These are phyloP conservation scores for Drosophila crucigera DNA, from an alignment of 2,888 invertebrate species.

Conservation along the genomic window DNA sequence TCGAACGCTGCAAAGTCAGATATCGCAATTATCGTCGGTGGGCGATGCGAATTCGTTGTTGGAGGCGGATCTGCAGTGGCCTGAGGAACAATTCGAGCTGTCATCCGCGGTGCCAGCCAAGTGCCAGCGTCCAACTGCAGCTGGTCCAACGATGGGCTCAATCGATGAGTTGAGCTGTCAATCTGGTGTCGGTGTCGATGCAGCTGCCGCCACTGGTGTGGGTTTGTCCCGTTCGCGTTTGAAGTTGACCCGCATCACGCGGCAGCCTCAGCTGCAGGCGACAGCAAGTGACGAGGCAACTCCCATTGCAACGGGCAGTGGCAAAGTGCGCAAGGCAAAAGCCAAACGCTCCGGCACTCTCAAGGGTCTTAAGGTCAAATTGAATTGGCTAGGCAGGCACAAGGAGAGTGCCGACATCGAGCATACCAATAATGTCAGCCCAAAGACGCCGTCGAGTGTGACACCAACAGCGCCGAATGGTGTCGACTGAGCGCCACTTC, in stretches of 20 bases:
- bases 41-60: conserved; percentile 83
- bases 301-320: conserved; percentile 35
- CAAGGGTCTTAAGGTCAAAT: conserved; percentile 61
- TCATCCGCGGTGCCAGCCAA: conserved; percentile 33
- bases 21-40: conserved; percentile 83
- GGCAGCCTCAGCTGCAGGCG: conserved; percentile 40
- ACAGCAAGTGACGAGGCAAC: conserved; percentile 16
- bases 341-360: conserved; percentile 55
- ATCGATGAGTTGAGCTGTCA: conserved; percentile 73
- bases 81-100: conserved; percentile 62
- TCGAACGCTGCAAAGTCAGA: conserved; percentile 80
- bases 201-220: conserved; percentile 15
- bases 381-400: conserved; percentile 70
- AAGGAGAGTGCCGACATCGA: conserved; percentile 36
- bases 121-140: conserved; percentile 19
- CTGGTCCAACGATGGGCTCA: conserved; percentile 57
- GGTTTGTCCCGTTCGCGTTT: conserved; percentile 59
- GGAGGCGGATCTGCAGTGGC: conserved; percentile 76
- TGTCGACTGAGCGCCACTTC: conserved; percentile 51
- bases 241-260: conserved; percentile 76
- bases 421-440: conserved; percentile 24
- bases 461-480: conserved; percentile 39
- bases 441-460: conserved; percentile 39
- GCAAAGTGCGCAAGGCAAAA: conserved; percentile 72
- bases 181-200: conserved; percentile 28